These are phyloP conservation scores for Drosophila ezoana DNA, from an alignment of 2,888 invertebrate genomes.

Conservation along the genomic window DNA sequence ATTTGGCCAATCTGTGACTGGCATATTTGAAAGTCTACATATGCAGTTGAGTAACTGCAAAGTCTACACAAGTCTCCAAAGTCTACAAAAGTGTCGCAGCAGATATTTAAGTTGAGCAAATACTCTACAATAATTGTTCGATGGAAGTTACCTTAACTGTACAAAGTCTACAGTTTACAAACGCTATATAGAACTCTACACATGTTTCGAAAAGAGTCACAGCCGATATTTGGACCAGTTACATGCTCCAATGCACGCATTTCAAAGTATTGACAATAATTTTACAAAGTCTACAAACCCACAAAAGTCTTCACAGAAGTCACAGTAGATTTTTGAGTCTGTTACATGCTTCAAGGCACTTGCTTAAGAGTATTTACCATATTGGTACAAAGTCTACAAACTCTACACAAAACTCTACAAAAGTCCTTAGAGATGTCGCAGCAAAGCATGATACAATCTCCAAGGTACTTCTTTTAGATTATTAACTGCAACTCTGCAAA, in stretches of 20 bases:
- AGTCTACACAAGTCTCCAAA: conserved; percentile 3
- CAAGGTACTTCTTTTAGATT: no score
- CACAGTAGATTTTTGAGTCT: no score
- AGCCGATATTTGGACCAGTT: no score
- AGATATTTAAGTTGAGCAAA: no score
- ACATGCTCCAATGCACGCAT: no score
- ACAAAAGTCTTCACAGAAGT: neutral
- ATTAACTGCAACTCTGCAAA: conserved; percentile 12
- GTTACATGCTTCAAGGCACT: neutral
- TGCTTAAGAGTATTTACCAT: neutral
- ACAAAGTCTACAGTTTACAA: no score
- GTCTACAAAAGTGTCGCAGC: neutral
- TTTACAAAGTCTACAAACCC: neutral
- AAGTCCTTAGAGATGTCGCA: no score
- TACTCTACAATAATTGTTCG: no score
- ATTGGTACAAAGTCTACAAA: conserved; percentile 7
- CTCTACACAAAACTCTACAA: conserved; percentile 16
- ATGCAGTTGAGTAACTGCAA: neutral
- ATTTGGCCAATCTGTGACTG: conserved; percentile 1
- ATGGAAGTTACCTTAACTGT: no score
- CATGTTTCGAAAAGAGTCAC: no score
- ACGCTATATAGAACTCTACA: no score
- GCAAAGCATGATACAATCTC: no score
- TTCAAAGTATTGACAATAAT: neutral
- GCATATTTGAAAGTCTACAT: neutral